These are phyloP conservation scores for Merodon equestris DNA, from an alignment of 2,888 invertebrate species.

Conservation along the genomic window DNA sequence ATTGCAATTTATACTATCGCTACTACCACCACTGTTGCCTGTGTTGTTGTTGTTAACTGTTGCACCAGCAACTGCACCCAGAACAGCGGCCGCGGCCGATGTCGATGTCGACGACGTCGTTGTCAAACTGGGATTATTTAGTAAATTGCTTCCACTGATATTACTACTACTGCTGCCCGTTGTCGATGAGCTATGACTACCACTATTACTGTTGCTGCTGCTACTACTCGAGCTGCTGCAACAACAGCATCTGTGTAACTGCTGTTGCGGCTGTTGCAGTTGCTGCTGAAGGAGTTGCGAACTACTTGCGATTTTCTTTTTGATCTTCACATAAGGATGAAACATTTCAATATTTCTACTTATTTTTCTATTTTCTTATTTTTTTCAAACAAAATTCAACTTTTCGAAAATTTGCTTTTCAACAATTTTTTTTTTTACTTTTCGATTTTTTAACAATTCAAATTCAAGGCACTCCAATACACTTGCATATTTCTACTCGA, in stretches of 20 bases:
- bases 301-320: constrained; percentile 74
- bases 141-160: constrained; percentile 61
- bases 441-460: constrained; percentile 51
- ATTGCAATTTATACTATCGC: constrained; percentile 69
- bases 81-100: constrained; percentile 71
- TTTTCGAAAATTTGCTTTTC: neutral
- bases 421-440: constrained; percentile 17
- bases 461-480: constrained; percentile 59
- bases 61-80: constrained; percentile 76
- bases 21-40: no score
- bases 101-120: constrained; percentile 69
- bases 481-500: constrained; percentile 48
- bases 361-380: constrained; percentile 67
- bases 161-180: constrained; percentile 20
- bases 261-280: constrained; percentile 54
- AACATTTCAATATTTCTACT: constrained; percentile 76
- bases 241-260: constrained; percentile 62
- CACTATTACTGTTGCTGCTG: constrained; percentile 28
- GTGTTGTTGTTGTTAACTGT: constrained; percentile 73
- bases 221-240: constrained; percentile 41
- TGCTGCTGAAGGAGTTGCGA: constrained; percentile 60
- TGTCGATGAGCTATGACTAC: constrained; percentile 2
- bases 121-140: constrained; percentile 69
- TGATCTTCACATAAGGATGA: constrained; percentile 79
- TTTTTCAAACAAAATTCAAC: constrained; percentile 25